Conservation (phyloP, 2,113 vertebrate species). For the Phyllostomus hastatus region DNA sequence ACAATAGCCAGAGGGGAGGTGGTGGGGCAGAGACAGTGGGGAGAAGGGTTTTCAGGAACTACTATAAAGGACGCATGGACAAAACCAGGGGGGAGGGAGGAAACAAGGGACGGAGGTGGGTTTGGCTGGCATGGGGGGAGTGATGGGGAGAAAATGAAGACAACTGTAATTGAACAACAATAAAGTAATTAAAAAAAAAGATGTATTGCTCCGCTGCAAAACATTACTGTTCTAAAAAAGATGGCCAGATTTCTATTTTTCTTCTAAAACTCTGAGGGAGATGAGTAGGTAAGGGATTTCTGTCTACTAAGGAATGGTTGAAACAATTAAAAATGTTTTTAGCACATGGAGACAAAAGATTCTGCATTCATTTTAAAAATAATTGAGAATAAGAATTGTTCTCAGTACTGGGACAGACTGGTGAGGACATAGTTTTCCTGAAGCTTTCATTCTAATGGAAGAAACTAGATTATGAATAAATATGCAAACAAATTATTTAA, state of each 20-base stretch:
- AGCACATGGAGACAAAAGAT: neutral
- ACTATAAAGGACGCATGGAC: too few relatives aligned
- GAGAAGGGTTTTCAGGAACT: too few relatives aligned
- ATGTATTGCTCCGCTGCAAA: neutral
- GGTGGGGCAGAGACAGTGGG: too few relatives aligned
- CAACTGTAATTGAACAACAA: too few relatives aligned
- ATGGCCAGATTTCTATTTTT: neutral
- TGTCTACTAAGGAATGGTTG: neutral
- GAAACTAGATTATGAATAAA: neutral
- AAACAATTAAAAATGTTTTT: neutral
- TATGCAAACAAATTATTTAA: neutral
- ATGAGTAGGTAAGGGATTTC: neutral
- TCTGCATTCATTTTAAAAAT: neutral
- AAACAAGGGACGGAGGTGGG: too few relatives aligned
- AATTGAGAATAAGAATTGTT: neutral
- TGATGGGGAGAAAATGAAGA: too few relatives aligned
- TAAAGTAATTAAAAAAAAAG: too few relatives aligned
- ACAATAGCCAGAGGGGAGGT: too few relatives aligned
- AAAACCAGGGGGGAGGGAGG: too few relatives aligned
- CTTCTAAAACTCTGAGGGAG: neutral
- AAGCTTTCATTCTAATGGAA: neutral
- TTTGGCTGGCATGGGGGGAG: too few relatives aligned
- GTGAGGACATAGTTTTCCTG: neutral
- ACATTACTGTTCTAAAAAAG: neutral
- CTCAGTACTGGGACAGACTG: neutral